Evolutionary conservation across 1,140 invertebrate genomes (phyloP).

Genomic region (Zeugodacus cucurbitae): DNA sequence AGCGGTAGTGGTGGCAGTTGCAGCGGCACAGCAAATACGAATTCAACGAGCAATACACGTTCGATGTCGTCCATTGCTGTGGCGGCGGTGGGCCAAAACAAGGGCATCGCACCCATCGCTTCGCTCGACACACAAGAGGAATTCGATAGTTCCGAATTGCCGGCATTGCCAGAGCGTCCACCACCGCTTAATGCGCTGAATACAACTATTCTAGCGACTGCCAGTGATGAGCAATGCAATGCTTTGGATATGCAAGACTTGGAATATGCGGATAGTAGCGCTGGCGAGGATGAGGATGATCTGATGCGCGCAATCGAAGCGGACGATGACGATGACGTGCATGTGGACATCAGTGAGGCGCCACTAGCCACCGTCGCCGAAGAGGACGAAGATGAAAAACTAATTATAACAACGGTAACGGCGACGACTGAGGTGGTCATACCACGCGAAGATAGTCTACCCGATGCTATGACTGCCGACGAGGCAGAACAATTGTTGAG

Average conservation of each 20-base stretch:
- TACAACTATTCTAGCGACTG: neutral
- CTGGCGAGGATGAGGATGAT: constrained; percentile 66
- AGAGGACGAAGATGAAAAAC: neutral
- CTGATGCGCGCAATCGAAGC: constrained; percentile 58
- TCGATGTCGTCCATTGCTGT: constrained; percentile 44
- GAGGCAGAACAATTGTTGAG: constrained; percentile 86
- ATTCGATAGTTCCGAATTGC: constrained; percentile 45
- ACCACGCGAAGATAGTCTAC: constrained; percentile 54
- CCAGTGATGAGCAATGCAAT: constrained; percentile 37
- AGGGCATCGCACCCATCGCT: constrained; percentile 57
- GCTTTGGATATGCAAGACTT: constrained; percentile 65
- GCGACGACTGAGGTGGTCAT: neutral
- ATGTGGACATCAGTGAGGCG: constrained; percentile 44
- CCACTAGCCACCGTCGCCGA: neutral
- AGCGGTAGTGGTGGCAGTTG: constrained; percentile 39
- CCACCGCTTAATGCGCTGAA: constrained; percentile 38
- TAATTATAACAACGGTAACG: neutral
- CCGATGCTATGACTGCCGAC: constrained; percentile 83
- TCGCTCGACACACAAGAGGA: constrained; percentile 50
- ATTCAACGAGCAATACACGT: constrained; percentile 41
- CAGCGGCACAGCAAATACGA: constrained; percentile 34
- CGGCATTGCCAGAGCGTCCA: constrained; percentile 55
- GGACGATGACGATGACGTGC: constrained; percentile 49
- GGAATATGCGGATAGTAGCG: constrained; percentile 70
- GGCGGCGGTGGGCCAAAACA: neutral